These are phyloP conservation scores for Catostomus latipinnis DNA, from an alignment of 2,797 vertebrate genomes.

Conservation along the genomic window DNA sequence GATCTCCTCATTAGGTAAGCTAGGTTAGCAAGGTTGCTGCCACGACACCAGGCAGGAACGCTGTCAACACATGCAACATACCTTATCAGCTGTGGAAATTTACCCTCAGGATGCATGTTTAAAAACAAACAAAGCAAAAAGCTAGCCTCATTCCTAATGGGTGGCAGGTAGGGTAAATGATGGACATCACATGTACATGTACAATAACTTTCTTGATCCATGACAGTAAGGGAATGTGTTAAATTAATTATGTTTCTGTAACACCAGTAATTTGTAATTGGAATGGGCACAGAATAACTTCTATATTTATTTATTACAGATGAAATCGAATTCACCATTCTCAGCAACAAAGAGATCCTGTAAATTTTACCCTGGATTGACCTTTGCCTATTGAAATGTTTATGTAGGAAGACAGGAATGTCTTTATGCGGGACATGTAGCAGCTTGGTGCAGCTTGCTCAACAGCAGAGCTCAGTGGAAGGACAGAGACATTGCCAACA, in stretches of 20 bases:
- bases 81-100: slow-evolving; percentile 51
- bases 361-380: no score
- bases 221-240: background rate
- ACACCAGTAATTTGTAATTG: background rate
- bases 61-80: slow-evolving; percentile 14
- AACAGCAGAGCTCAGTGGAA: background rate
- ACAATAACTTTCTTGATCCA: background rate
- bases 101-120: slow-evolving; percentile 25
- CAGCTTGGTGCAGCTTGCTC: background rate
- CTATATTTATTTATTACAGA: no score
- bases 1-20: slow-evolving; percentile 58
- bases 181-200: background rate
- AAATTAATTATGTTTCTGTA: background rate
- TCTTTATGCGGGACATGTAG: background rate
- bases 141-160: background rate
- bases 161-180: background rate
- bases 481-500: no score
- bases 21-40: slow-evolving; percentile 50
- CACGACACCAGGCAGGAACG: slow-evolving; percentile 22
- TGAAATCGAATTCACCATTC: no score
- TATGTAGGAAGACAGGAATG: background rate
- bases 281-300: background rate
- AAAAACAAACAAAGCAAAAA: slow-evolving; percentile 24
- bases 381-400: no score
- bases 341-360: background rate